These are phyloP conservation scores for Pherbina coryleti DNA, from an alignment of 2,888 invertebrate species.

Conservation along the genomic window DNA sequence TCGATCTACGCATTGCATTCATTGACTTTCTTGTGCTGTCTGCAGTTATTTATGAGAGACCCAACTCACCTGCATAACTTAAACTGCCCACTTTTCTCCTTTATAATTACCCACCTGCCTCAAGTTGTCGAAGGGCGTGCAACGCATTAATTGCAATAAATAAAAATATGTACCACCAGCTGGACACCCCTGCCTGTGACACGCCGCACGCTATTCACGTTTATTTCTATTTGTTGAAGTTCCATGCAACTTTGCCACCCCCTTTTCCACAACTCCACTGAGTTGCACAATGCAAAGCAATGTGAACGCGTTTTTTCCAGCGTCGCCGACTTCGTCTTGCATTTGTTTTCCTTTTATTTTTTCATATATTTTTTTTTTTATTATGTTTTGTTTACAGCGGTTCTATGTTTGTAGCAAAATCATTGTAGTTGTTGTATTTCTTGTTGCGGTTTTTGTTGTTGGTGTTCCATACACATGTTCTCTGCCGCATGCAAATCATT, in stretches of 20 bases:
- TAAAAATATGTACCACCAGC: neutral
- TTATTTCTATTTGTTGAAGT: neutral
- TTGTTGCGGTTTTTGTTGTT: slow-evolving; percentile 1
- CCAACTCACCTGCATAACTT: neutral
- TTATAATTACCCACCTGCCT: slow-evolving; percentile 3
- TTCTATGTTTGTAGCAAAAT: slow-evolving; percentile 26
- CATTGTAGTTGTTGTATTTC: neutral
- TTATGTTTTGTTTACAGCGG: slow-evolving; percentile 18
- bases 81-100: neutral
- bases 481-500: slow-evolving; percentile 2
- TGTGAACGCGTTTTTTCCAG: neutral
- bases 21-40: neutral
- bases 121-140: neutral
- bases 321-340: neutral
- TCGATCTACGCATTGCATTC: neutral
- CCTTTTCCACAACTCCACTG: neutral
- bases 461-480: slow-evolving; percentile 9
- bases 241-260: neutral
- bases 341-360: neutral
- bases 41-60: neutral
- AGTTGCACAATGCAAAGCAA: slow-evolving; percentile 8
- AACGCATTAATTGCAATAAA: neutral
- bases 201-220: neutral
- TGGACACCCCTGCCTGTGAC: neutral
- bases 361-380: neutral